Percentiles rank a stretch among this genome's conserved stretches.
These are phyloP conservation scores for Peromyscus nudipes DNA, from an alignment of 2,797 vertebrate genomes.

Conservation along the genomic window DNA sequence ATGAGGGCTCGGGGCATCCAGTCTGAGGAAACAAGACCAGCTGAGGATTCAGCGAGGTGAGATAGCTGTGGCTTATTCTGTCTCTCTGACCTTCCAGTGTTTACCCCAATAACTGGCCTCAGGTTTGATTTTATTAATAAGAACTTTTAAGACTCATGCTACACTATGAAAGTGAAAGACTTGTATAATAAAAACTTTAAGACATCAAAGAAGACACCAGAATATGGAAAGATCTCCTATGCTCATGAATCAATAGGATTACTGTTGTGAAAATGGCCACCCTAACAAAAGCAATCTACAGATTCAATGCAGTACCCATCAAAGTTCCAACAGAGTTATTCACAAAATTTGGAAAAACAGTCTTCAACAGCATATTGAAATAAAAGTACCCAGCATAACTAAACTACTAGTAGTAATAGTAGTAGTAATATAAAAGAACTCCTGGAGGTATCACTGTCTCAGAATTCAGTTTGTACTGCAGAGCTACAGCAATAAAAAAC, in stretches of 20 bases:
- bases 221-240: not conserved
- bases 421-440: not conserved
- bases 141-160: too few relatives aligned
- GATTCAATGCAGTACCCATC: not conserved
- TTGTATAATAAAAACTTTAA: not conserved
- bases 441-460: not conserved
- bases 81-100: too few relatives aligned
- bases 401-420: not conserved
- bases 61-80: too few relatives aligned
- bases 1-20: too few relatives aligned
- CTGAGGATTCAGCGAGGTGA: too few relatives aligned
- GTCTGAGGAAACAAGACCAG: too few relatives aligned
- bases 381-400: not conserved
- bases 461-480: not conserved
- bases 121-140: too few relatives aligned
- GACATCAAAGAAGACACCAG: not conserved
- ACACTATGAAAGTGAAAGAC: not conserved
- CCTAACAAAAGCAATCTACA: not conserved
- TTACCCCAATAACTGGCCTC: too few relatives aligned
- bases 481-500: not conserved
- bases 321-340: not conserved
- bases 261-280: not conserved
- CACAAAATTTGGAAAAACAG: not conserved
- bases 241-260: not conserved
- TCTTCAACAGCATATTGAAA: not conserved